These are phyloP conservation scores for Aspidapion aeneum DNA, from an alignment of 2,888 invertebrate genomes.

Conservation along the genomic window DNA sequence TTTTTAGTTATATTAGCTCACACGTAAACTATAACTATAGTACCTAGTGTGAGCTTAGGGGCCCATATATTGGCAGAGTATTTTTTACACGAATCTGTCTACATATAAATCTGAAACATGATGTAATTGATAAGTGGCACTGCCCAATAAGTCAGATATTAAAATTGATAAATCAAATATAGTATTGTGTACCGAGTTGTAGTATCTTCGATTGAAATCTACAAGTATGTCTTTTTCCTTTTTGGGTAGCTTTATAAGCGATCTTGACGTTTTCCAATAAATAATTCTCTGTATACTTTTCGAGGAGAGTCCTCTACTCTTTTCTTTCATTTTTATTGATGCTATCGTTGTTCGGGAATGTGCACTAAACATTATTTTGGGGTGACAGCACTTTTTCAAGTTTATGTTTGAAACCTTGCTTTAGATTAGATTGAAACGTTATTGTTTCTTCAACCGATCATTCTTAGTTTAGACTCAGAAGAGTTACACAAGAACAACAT, in stretches of 20 bases:
- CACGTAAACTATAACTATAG: too few relatives aligned
- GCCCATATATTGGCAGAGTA: too few relatives aligned
- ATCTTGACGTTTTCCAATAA: background rate
- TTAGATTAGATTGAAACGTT: too few relatives aligned
- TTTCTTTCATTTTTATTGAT: background rate
- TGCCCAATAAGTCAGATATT: background rate
- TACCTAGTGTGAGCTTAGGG: too few relatives aligned
- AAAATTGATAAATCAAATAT: background rate
- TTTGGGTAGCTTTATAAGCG: background rate
- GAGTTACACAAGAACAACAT: too few relatives aligned
- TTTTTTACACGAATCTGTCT: too few relatives aligned
- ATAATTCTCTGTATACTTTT: background rate
- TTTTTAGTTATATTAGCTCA: too few relatives aligned
- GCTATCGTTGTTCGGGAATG: background rate
- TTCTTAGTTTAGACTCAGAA: too few relatives aligned
- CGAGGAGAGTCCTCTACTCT: background rate
- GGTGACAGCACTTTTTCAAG: background rate
- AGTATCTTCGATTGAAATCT: background rate
- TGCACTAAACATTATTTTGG: background rate
- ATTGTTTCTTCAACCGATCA: too few relatives aligned
- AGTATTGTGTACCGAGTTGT: background rate
- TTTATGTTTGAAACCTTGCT: too few relatives aligned
- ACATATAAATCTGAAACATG: background rate
- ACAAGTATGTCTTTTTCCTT: background rate
- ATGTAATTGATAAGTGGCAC: background rate